Conservation (phyloP, 2,888 invertebrate genomes). For the Deilephila elpenor region DNA sequence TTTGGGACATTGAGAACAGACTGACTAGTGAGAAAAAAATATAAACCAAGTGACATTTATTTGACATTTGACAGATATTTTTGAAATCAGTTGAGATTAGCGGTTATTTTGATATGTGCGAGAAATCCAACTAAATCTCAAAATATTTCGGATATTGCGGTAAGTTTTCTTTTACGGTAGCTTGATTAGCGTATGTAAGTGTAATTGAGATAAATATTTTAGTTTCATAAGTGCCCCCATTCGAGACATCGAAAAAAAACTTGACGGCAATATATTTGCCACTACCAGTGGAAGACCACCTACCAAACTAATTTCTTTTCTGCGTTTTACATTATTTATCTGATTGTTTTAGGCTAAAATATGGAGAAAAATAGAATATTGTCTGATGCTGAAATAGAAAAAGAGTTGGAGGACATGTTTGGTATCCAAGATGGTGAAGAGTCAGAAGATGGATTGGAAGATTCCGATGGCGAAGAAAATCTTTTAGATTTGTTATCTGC, state of each 20-base stretch:
- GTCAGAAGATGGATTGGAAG: not conserved
- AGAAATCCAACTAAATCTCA: too few species aligned
- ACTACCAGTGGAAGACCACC: not conserved
- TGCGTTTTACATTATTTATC: not conserved
- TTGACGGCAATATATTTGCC: conserved; percentile 9
- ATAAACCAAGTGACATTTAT: too few species aligned
- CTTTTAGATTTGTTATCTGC: not conserved
- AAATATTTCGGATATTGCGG: too few species aligned
- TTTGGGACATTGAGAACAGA: too few species aligned
- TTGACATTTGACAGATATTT: too few species aligned
- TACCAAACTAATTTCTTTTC: not conserved
- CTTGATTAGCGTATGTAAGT: too few species aligned
- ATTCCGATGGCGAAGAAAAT: not conserved
- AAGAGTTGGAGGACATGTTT: not conserved
- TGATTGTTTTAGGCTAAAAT: not conserved
- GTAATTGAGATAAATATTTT: too few species aligned
- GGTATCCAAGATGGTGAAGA: not conserved
- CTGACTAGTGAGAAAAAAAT: too few species aligned
- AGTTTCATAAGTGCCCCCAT: not conserved
- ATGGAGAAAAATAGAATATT: not conserved
- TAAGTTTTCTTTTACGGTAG: too few species aligned
- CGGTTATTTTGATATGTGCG: too few species aligned
- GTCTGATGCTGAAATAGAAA: conserved; percentile 2
- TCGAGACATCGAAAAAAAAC: not conserved
- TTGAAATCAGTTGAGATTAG: too few species aligned